phyloP scores from a whole-genome alignment of 1,140 invertebrate genomes.

The Neuroterus valhalla region DNA sequence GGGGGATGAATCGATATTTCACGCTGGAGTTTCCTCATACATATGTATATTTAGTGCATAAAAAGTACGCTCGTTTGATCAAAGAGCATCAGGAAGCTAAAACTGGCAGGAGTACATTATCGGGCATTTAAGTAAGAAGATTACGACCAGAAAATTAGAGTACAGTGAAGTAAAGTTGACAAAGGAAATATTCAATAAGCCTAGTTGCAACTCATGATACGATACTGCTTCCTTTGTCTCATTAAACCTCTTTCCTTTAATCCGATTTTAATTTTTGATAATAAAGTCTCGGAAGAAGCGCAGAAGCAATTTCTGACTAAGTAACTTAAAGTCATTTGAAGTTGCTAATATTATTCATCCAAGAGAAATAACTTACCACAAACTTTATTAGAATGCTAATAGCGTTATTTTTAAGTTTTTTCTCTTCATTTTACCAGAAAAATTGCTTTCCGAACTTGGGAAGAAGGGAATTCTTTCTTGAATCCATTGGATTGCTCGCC shows the following conservation, averaged over 20 bases:
- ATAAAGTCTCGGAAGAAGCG: background rate
- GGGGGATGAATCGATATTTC: slow-evolving; percentile 11
- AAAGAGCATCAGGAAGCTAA: slow-evolving; percentile 4
- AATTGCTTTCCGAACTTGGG: background rate
- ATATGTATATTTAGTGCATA: background rate
- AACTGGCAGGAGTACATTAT: slow-evolving; percentile 12
- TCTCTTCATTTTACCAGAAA: background rate
- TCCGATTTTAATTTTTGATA: background rate
- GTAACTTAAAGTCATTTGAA: background rate
- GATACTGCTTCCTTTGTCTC: background rate
- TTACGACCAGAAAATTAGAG: slow-evolving; percentile 8
- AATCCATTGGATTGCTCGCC: background rate
- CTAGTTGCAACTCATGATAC: background rate
- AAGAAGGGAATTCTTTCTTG: background rate
- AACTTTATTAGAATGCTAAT: background rate
- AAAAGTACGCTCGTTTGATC: slow-evolving; percentile 14
- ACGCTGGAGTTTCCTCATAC: background rate
- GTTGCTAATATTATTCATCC: background rate
- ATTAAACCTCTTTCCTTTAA: slow-evolving; percentile 2
- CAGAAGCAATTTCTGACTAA: background rate
- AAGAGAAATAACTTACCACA: background rate
- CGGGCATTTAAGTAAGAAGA: slow-evolving; percentile 19
- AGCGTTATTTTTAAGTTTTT: background rate
- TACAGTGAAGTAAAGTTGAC: background rate
- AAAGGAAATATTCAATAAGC: background rate